A percentile compares a stretch with the other conserved stretches of the same genome.
phyloP scores from a whole-genome alignment of 2,888 invertebrate genomes.

The Sesia apiformis region DNA sequence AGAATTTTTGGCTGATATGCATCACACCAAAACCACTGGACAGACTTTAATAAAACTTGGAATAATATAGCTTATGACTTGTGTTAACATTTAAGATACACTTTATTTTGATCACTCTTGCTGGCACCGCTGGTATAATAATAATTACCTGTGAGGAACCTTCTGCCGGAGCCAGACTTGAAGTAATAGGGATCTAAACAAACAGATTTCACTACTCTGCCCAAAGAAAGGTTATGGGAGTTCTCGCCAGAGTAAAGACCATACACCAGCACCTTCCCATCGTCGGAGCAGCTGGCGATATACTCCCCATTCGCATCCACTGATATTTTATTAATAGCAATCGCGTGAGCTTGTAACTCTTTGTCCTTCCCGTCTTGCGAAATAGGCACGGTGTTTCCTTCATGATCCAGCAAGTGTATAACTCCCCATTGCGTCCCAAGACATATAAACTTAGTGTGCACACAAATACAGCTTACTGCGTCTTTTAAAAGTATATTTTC shows the following conservation, averaged over 20 bases:
- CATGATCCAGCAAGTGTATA: conserved; percentile 92
- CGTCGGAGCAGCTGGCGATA: conserved; percentile 93
- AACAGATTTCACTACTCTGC: conserved; percentile 88
- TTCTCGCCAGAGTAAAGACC: conserved; percentile 91
- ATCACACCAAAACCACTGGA: no score
- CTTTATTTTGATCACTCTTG: no score
- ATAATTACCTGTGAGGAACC: conserved; percentile 81
- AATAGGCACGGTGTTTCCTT: conserved; percentile 83
- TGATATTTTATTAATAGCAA: conserved; percentile 95
- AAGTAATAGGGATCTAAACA: conserved; percentile 89
- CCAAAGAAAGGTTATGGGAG: conserved; percentile 84
- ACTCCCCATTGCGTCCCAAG: conserved; percentile 94
- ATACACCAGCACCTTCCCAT: conserved; percentile 89
- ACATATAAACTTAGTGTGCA: conserved; percentile 95
- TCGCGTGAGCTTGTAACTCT: conserved; percentile 85
- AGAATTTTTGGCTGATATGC: no score
- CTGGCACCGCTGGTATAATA: no score
- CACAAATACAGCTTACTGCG: conserved; percentile 91
- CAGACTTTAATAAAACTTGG: no score
- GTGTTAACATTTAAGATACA: no score
- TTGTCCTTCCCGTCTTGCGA: conserved; percentile 76
- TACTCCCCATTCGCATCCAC: conserved; percentile 96
- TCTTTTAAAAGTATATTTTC: conserved; percentile 87
- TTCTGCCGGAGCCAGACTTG: conserved; percentile 83
- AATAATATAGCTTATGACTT: no score